Conservation (phyloP, 2,113 vertebrate species). For the Hypomesus transpacificus region DNA sequence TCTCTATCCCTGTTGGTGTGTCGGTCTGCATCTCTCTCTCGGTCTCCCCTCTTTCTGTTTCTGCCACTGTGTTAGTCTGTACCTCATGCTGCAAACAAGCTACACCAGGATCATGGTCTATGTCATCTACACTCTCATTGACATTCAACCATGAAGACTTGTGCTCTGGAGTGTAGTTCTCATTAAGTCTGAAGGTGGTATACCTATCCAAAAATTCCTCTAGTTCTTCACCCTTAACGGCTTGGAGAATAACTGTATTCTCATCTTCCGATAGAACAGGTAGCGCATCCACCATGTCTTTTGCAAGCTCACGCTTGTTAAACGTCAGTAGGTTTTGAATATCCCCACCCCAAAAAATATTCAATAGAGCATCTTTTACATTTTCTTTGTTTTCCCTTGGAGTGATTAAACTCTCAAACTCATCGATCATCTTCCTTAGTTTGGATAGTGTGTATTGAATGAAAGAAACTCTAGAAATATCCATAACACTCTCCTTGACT, state of each 20-base stretch:
- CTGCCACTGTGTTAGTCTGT: not conserved
- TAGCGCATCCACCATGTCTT: slow-evolving; percentile 2
- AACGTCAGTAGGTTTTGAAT: slow-evolving; percentile 35
- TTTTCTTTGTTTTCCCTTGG: slow-evolving; percentile 7
- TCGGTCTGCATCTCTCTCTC: too few relatives aligned
- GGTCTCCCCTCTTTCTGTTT: not conserved
- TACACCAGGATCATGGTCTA: not conserved
- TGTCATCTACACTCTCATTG: slow-evolving; percentile 9
- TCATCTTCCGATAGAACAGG: slow-evolving; percentile 17
- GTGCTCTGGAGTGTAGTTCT: not conserved
- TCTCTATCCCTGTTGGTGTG: not conserved
- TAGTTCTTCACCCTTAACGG: not conserved
- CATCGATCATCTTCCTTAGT: slow-evolving; percentile 29
- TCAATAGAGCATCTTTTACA: slow-evolving; percentile 18
- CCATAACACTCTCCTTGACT: not conserved
- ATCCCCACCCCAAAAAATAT: slow-evolving; percentile 27
- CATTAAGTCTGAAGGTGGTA: not conserved
- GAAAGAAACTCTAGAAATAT: not conserved
- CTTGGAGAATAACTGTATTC: not conserved
- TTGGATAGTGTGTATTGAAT: slow-evolving; percentile 26
- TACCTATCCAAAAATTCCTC: not conserved
- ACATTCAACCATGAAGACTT: not conserved
- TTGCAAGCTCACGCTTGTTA: slow-evolving; percentile 37
- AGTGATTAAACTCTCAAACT: slow-evolving; percentile 1
- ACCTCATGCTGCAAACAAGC: not conserved